Evolutionary conservation across 2,888 invertebrate species (phyloP).

Genomic region (Pristionchus japonicus): DNA sequence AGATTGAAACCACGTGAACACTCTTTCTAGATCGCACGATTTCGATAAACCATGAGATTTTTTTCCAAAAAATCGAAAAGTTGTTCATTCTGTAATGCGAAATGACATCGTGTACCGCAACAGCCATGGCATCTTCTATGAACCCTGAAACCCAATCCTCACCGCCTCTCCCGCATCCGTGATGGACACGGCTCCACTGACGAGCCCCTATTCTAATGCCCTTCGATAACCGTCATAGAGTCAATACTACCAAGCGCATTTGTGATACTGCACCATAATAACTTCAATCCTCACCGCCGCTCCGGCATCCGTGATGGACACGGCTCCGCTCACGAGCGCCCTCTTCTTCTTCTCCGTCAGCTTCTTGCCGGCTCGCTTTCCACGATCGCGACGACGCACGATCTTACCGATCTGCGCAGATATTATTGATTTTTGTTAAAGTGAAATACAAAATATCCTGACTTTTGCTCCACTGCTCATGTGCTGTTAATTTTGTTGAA

Average conservation of each 20-base stretch:
- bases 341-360: conserved; percentile 58
- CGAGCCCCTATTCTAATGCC: conserved; percentile 48
- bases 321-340: conserved; percentile 45
- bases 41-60: too few species aligned
- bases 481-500: too few species aligned
- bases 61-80: too few species aligned
- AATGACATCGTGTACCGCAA: too few species aligned
- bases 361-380: conserved; percentile 67
- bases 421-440: background rate
- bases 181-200: conserved; percentile 52
- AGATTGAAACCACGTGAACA: too few species aligned
- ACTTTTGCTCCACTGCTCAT: too few species aligned
- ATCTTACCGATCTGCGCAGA: background rate
- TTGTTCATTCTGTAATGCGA: too few species aligned
- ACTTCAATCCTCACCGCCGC: conserved; percentile 1
- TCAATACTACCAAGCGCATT: too few species aligned
- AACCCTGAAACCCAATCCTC: background rate
- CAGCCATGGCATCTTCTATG: background rate
- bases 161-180: conserved; percentile 50
- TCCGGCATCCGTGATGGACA: conserved; percentile 54
- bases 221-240: too few species aligned
- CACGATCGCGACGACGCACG: conserved; percentile 53
- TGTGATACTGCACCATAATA: too few species aligned
- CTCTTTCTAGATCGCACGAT: too few species aligned
- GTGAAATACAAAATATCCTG: too few species aligned